phyloP scores from a whole-genome alignment of 2,888 invertebrate genomes.

The Meloe dianella region DNA sequence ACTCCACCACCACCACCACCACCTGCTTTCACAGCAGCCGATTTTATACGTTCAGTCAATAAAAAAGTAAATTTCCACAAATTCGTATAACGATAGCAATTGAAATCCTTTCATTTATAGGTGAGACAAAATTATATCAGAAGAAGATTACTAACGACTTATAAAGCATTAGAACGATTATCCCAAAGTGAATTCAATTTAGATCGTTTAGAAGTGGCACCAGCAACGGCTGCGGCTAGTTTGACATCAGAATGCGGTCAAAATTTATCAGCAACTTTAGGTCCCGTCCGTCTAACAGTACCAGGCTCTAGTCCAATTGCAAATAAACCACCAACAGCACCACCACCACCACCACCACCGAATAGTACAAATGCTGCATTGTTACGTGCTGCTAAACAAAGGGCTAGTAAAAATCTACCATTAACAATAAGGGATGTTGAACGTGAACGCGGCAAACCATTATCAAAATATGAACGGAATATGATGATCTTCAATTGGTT shows the following conservation, averaged over 20 bases:
- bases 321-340: constrained; percentile 37
- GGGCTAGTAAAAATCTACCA: constrained; percentile 63
- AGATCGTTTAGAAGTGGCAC: constrained; percentile 72
- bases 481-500: constrained; percentile 97
- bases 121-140: constrained; percentile 83
- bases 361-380: constrained; percentile 59
- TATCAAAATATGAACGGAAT: constrained; percentile 90
- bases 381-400: constrained; percentile 57
- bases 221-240: constrained; percentile 61
- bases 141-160: constrained; percentile 77
- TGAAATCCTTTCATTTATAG: constrained; percentile 51
- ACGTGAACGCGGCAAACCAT: constrained; percentile 79
- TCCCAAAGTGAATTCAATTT: constrained; percentile 86
- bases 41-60: constrained; percentile 77
- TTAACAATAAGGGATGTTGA: constrained; percentile 81
- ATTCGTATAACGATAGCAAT: too few relatives aligned
- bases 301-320: constrained; percentile 51
- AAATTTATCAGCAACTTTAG: constrained; percentile 28
- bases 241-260: constrained; percentile 40
- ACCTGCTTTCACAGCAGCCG: constrained; percentile 68
- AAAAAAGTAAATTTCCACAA: constrained; percentile 68
- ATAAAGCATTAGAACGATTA: constrained; percentile 79
- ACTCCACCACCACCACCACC: constrained; percentile 60
- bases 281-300: constrained; percentile 50
- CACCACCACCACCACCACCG: constrained; percentile 47